Conservation (phyloP, 2,113 vertebrate species). For the Pipa parva region DNA sequence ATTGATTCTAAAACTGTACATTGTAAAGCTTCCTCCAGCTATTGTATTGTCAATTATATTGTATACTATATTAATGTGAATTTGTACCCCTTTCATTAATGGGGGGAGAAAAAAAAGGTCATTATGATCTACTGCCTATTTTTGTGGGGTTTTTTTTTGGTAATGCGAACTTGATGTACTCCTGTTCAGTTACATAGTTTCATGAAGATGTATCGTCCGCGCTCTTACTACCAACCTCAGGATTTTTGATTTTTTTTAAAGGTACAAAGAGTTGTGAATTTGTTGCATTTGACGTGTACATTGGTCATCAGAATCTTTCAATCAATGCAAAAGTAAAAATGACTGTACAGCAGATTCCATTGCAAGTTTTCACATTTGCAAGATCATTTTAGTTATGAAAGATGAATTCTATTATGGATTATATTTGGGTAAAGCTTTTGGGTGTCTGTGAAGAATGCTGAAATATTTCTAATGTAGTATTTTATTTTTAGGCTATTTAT, state of each 20-base stretch:
- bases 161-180: constrained; percentile 62
- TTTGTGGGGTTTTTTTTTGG: constrained; percentile 48
- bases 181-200: constrained; percentile 66
- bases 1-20: constrained; percentile 96
- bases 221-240: constrained; percentile 81
- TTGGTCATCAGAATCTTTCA: constrained; percentile 60
- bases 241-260: constrained; percentile 75
- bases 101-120: constrained; percentile 63
- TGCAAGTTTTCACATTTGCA: constrained; percentile 56
- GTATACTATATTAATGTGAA: constrained; percentile 79
- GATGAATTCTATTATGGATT: constrained; percentile 65
- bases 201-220: constrained; percentile 74
- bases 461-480: constrained; percentile 82
- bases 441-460: constrained; percentile 74
- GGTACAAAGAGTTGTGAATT: constrained; percentile 67
- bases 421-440: constrained; percentile 71
- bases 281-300: constrained; percentile 61
- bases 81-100: constrained; percentile 78
- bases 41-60: constrained; percentile 74
- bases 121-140: constrained; percentile 76
- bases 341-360: constrained; percentile 52
- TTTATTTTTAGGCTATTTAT: constrained; percentile 89
- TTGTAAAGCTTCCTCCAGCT: constrained; percentile 87
- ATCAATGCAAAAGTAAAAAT: constrained; percentile 49
- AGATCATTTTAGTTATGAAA: constrained; percentile 58